phyloP scores from a whole-genome alignment of 1,140 invertebrate genomes.

The Ylistrum balloti region DNA sequence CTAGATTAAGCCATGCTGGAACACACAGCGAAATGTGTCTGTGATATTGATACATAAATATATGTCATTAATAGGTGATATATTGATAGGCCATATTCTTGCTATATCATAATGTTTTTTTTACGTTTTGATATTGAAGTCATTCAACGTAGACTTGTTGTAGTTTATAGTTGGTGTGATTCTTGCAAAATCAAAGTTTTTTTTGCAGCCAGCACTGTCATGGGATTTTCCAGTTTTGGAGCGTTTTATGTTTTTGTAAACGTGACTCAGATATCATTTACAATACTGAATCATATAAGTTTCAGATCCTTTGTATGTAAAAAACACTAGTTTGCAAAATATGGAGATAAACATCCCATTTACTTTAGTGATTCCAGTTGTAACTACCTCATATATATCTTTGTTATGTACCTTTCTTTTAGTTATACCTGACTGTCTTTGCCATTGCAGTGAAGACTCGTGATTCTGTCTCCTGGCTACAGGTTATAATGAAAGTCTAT shows the following conservation, averaged over 20 bases:
- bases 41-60: neutral
- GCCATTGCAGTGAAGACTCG: too few species aligned
- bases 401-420: too few species aligned
- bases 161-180: too few species aligned
- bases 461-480: too few species aligned
- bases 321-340: too few species aligned
- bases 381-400: too few species aligned
- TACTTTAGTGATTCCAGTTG: too few species aligned
- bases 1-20: slow-evolving; percentile 26
- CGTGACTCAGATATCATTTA: neutral
- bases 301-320: too few species aligned
- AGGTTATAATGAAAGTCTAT: too few species aligned
- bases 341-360: too few species aligned
- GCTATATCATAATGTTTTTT: neutral
- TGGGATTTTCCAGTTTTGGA: slow-evolving; percentile 10
- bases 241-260: neutral
- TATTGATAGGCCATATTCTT: neutral
- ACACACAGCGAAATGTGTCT: neutral
- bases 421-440: too few species aligned
- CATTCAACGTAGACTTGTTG: too few species aligned
- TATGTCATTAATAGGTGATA: neutral
- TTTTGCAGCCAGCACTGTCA: neutral
- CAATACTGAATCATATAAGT: neutral
- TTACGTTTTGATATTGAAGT: neutral
- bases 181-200: neutral